Evolutionary conservation across 1,140 invertebrate genomes (phyloP), one percentile per base, ranked within the genome.

Genomic region (Harlomillsia oculata): DNA sequence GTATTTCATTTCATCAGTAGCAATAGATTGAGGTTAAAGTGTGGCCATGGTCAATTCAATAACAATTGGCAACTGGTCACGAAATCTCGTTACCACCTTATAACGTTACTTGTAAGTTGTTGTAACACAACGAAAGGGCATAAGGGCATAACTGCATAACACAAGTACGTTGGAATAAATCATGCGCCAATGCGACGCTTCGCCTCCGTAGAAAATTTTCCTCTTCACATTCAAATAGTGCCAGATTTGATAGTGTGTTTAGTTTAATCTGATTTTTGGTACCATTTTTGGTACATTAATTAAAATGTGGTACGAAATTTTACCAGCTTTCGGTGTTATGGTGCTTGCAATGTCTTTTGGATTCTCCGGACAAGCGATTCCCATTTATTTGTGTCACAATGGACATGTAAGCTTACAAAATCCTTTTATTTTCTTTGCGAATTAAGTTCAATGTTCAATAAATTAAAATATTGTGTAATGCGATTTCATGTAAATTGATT

Each of bases 291-390:
- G 34, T 11, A 30, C 5, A 50, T 14, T 50, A 32, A 5, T n/a
- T 32, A 56, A 32, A 54, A 64, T 64, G 62, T 64, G 62, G 62
- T 64, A 36, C 25, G 62, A 64, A 54, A 57, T 64, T 21, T 44
- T 64, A 20, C 62, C 62, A 20, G 32, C 30, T 34, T 34, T 56
- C n/a, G 49, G 49, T 1, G 45, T 60, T 11, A 64, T 64, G 28
- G 50, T 57, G 9, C 40, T 8, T 14, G 40, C 50, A 2, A 53
- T 64, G 58, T 28, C 20, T 20, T 20, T 64, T 21, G 62, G 53
- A 48, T 8, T 41, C 2, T 26, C 16, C 4, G 58, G 26, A 11
- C 34, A 43, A 0, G n/a, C 18, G 6, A 30, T 18, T 40, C 26
- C 54, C 20, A 45, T 50, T 21, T 18, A 28, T 1, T 21, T 62